A percentile compares a stretch with the other conserved stretches of the same genome.
Evolutionary conservation across 2,888 invertebrate genomes (phyloP).

Genomic region (Ceriagrion tenellum): DNA sequence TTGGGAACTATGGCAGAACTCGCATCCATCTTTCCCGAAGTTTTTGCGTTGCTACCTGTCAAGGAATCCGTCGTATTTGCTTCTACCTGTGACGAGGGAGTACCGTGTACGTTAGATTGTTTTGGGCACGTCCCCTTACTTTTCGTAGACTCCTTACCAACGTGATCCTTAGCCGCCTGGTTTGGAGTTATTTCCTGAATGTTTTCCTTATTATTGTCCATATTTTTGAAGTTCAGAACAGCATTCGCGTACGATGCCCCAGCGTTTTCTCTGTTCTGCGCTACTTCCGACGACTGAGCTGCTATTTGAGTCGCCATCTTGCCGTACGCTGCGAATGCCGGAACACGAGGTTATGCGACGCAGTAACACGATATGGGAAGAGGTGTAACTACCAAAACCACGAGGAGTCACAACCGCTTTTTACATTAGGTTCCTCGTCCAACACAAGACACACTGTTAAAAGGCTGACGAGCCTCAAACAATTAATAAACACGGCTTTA

Average conservation of each 20-base stretch:
- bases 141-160: slow-evolving; percentile 69
- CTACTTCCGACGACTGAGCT: slow-evolving; percentile 78
- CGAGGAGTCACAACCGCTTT: not conserved
- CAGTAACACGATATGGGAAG: slow-evolving; percentile 44
- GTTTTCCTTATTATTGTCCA: slow-evolving; percentile 83
- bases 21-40: slow-evolving; percentile 51
- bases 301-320: slow-evolving; percentile 79
- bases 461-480: not conserved
- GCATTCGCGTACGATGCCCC: slow-evolving; percentile 87
- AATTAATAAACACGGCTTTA: slow-evolving; percentile 56
- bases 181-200: slow-evolving; percentile 77
- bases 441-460: not conserved
- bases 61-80: slow-evolving; percentile 30
- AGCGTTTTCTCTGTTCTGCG: slow-evolving; percentile 79
- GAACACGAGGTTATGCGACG: slow-evolving; percentile 66
- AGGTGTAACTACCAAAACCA: slow-evolving; percentile 19
- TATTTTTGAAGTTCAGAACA: slow-evolving; percentile 83
- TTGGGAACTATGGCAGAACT: slow-evolving; percentile 71
- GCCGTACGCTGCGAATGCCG: slow-evolving; percentile 69
- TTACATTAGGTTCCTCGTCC: slow-evolving; percentile 11
- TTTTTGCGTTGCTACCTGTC: slow-evolving; percentile 44
- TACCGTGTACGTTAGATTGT: slow-evolving; percentile 38
- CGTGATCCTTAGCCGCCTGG: slow-evolving; percentile 37
- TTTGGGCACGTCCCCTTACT: slow-evolving; percentile 37
- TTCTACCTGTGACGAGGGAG: slow-evolving; percentile 69